A percentile compares a stretch with the other conserved stretches of the same genome.
These are phyloP conservation scores for Rhea pennata DNA, from an alignment of 2,113 vertebrate species.

Conservation along the genomic window DNA sequence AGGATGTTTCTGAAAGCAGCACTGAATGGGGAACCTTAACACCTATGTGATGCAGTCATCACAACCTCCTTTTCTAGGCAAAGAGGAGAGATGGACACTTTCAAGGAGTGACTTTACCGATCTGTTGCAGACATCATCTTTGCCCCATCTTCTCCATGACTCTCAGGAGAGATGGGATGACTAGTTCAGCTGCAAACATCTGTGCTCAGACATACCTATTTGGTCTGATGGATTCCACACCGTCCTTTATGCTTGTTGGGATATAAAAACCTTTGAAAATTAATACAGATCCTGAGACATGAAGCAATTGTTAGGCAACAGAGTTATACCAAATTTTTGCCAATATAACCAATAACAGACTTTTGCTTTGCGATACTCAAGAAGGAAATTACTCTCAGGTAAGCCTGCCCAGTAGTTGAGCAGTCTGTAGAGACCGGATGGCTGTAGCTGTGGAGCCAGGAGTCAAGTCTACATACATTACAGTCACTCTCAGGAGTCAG, in stretches of 20 bases:
- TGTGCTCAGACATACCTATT: background rate
- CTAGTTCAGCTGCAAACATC: background rate
- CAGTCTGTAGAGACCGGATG: background rate
- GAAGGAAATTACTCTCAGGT: background rate
- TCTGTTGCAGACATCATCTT: background rate
- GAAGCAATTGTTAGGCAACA: background rate
- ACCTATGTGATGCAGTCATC: no score
- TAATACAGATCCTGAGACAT: background rate
- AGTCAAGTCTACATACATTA: background rate
- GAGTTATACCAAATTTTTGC: background rate
- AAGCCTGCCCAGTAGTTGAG: background rate
- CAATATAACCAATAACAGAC: background rate
- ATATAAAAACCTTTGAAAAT: background rate
- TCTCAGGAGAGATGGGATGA: background rate
- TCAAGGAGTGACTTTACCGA: accelerated
- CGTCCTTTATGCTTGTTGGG: no score
- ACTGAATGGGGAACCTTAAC: no score
- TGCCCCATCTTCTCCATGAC: background rate
- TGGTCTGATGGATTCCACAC: no score
- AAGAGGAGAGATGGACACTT: no score
- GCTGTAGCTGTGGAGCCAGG: background rate
- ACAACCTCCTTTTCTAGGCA: background rate
- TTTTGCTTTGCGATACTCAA: background rate
- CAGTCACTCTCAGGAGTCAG: background rate
- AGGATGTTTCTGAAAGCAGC: background rate